Percentiles rank a stretch among this genome's conserved stretches.
These are phyloP conservation scores for Parapsyche elsis DNA, from an alignment of 1,140 invertebrate species.

Conservation along the genomic window DNA sequence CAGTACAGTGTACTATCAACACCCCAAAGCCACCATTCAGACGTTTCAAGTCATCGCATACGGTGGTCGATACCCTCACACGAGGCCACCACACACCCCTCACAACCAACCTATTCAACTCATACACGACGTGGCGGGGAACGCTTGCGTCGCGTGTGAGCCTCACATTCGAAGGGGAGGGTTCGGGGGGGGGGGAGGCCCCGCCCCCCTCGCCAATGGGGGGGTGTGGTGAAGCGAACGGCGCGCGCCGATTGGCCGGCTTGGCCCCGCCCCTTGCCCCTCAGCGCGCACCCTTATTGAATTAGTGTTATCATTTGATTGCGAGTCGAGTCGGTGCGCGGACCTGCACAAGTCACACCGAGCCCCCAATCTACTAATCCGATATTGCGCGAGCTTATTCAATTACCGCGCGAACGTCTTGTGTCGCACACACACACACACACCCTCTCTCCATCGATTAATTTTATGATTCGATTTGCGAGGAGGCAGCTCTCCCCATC, in stretches of 20 bases:
- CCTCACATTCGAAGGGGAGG: not conserved
- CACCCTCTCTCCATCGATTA: constrained; percentile 41
- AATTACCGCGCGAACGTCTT: constrained; percentile 43
- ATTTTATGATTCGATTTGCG: constrained; percentile 46
- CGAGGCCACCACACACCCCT: no score
- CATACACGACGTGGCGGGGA: no score
- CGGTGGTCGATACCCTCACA: no score
- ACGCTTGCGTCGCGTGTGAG: not conserved
- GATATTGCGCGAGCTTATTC: constrained; percentile 61
- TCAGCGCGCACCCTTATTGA: constrained; percentile 67
- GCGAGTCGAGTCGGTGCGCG: constrained; percentile 67
- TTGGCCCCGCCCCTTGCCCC: constrained; percentile 62
- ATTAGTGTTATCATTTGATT: constrained; percentile 71
- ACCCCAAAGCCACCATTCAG: no score
- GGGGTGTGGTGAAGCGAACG: constrained; percentile 54
- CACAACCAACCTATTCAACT: no score
- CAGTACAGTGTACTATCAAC: no score
- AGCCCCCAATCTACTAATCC: constrained; percentile 62
- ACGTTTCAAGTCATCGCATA: no score
- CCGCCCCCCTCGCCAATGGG: constrained; percentile 58
- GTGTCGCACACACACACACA: not conserved
- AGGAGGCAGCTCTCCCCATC: not conserved
- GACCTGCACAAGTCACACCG: constrained; percentile 56
- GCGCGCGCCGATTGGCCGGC: constrained; percentile 63
- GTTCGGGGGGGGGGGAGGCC: not conserved